Percentiles rank a stretch among this genome's conserved stretches.
Conservation (phyloP, 2,797 vertebrate genomes). For the Petrocephalus schoutedeni region DNA sequence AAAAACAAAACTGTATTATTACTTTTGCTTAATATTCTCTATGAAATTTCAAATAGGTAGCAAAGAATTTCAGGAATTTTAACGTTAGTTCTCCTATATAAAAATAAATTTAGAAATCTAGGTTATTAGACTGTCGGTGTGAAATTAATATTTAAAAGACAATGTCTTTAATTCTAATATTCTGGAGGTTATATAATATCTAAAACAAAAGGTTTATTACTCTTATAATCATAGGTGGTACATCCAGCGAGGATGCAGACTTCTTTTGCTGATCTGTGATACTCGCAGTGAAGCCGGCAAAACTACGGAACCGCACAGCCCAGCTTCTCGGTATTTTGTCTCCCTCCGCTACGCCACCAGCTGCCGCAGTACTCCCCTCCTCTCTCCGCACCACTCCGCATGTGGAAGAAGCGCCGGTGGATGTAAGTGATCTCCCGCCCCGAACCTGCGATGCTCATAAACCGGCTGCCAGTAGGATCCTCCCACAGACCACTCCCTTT, state of each 20-base stretch:
- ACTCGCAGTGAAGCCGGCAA: constrained; percentile 60
- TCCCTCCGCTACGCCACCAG: constrained; percentile 55
- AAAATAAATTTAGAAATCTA: constrained; percentile 19
- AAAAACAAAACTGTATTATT: constrained; percentile 15
- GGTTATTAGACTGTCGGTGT: constrained; percentile 8
- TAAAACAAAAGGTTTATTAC: constrained; percentile 48
- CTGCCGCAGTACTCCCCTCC: constrained; percentile 57
- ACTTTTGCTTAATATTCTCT: constrained; percentile 2
- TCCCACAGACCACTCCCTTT: neutral
- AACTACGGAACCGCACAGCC: constrained; percentile 51
- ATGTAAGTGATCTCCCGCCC: constrained; percentile 34
- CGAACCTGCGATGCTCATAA: constrained; percentile 18
- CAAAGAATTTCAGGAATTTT: neutral
- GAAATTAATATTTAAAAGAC: constrained; percentile 14
- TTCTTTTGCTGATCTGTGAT: constrained; percentile 53
- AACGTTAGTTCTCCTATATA: constrained; percentile 17
- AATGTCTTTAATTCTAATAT: constrained; percentile 9
- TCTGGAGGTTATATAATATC: constrained; percentile 39
- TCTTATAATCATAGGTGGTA: constrained; percentile 61
- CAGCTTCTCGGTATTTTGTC: constrained; percentile 41
- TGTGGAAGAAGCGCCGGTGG: constrained; percentile 35
- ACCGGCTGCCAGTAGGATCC: neutral
- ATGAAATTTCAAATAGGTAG: neutral
- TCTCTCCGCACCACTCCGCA: constrained; percentile 29
- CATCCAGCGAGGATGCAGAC: constrained; percentile 59